Evolutionary conservation across 2,113 vertebrate species (phyloP).

Genomic region (Peromyscus leucopus): DNA sequence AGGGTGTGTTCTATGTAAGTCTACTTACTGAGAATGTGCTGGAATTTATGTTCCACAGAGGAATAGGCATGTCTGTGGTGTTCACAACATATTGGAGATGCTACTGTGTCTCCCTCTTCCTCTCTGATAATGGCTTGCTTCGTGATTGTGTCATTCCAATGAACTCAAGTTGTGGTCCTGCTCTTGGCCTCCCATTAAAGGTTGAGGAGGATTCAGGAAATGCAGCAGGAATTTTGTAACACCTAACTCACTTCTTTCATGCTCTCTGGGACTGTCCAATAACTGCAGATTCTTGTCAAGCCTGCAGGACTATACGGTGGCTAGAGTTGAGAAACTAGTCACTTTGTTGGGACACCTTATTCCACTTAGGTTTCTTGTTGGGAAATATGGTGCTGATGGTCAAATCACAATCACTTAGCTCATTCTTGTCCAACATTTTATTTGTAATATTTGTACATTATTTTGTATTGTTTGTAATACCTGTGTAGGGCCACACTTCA

Average conservation of each 20-base stretch:
- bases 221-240: rapidly evolving
- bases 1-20: rapidly evolving
- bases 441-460: rapidly evolving
- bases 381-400: not conserved
- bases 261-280: not conserved
- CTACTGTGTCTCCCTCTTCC: rapidly evolving
- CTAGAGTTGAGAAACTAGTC: not conserved
- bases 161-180: rapidly evolving
- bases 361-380: not conserved
- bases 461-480: rapidly evolving
- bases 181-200: not conserved
- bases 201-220: rapidly evolving
- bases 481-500: not conserved
- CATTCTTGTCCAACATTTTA: rapidly evolving
- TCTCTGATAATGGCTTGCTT: not conserved
- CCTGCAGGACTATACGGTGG: rapidly evolving
- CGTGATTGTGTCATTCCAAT: rapidly evolving
- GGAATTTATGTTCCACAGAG: not conserved
- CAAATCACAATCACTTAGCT: rapidly evolving
- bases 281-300: not conserved
- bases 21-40: not conserved
- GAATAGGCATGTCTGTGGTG: rapidly evolving
- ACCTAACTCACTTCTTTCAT: rapidly evolving
- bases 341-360: rapidly evolving
- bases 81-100: not conserved